Base-by-base conservation (phyloP, 2,888 invertebrate genomes). In the Pristionchus fissidentatus region DNA sequence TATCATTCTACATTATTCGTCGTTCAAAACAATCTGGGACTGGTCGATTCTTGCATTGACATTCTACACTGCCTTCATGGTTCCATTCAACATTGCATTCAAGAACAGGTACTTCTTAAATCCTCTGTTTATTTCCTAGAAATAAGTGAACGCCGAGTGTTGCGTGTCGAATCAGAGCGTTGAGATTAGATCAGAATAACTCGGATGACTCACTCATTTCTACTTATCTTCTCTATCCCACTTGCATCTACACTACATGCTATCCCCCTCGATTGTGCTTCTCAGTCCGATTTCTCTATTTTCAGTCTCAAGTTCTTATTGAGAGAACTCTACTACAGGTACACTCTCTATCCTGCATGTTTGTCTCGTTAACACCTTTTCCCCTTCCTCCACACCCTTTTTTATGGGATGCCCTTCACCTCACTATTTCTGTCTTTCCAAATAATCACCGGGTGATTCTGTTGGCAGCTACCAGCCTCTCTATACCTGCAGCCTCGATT, bases 31-130 rank as follows among this genome's bases (percentile, higher is more conserved):
- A 92, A 91, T 92, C 49, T 98, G 98, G 97, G 98, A 98, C 95
- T 99, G 99, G 99, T 96, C 99, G 94, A 99, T 99, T 93, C 95
- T 99, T 92, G 97, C 97, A 94, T 95, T 99, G 93, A 99, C 99
- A 92, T 98, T 99, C 95, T 99, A 99, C 95, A 99, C 99, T 91
- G 98, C 97, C 93, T 96, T 97, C 93, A 94, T 95, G 97, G 98
- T 98, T 93, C 99, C 99, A 90, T 99, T 97, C 95, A 99, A 99
- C 94, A 98, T 98, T 93, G 98, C 99, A 93, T 99, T 99, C 95
- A 92, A 98, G 94, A 98, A 97, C 94, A 98, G 98, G 88, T 88
- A 22, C 94, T 98, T 97, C 90, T 96, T 93, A 26, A 41, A 26
- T 77, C 29, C 22, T 49, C 2, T 77, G 29, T 29, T 26, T 77